Conservation (phyloP, 2,113 vertebrate genomes). For the Phyllostomus hastatus region DNA sequence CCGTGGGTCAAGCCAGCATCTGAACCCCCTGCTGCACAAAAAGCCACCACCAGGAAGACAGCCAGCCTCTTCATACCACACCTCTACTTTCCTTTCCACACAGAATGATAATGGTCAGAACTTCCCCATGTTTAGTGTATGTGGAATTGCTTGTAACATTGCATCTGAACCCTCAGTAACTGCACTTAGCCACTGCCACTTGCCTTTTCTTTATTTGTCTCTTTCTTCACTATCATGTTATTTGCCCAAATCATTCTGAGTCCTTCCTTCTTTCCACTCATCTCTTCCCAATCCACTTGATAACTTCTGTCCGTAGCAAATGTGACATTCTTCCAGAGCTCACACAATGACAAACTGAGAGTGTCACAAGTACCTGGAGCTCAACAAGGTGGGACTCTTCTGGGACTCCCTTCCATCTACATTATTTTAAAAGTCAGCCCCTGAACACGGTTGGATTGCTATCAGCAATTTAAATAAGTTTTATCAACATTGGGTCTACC, state of each 20-base stretch:
- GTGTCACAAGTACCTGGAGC: background rate
- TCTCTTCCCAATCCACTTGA: background rate
- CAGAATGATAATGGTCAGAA: background rate
- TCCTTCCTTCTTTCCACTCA: background rate
- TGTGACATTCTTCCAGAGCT: background rate
- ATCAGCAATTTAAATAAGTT: background rate
- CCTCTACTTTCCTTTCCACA: background rate
- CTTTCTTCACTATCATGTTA: background rate
- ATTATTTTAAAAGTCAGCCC: background rate
- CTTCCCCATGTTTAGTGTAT: fast-evolving
- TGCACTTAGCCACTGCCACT: background rate
- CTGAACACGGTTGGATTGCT: background rate
- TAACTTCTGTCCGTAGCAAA: background rate
- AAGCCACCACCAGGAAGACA: background rate
- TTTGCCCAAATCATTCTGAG: background rate
- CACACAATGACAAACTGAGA: background rate
- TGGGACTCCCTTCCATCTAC: background rate
- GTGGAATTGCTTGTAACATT: background rate
- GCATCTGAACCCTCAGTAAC: background rate
- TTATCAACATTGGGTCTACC: background rate
- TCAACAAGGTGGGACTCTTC: background rate
- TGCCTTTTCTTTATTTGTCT: background rate
- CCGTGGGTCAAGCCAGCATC: background rate
- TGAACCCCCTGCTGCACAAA: background rate
- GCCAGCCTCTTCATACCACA: background rate